These are phyloP conservation scores for Labeo rohita DNA, from an alignment of 2,113 vertebrate genomes.

Conservation along the genomic window DNA sequence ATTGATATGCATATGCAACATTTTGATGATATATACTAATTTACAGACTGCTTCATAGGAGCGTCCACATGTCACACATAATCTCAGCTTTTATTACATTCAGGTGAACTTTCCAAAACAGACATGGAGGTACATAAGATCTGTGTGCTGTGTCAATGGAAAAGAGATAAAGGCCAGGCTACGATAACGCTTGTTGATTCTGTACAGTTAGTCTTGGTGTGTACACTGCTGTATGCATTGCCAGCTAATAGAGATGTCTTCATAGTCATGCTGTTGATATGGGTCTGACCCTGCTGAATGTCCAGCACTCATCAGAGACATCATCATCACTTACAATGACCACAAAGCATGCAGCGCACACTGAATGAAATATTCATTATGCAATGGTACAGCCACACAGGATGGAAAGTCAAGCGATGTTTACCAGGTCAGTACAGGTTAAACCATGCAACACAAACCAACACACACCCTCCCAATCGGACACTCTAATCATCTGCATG, in stretches of 20 bases:
- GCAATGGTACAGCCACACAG: neutral
- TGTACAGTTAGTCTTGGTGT: conserved; percentile 20
- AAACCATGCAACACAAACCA: conserved; percentile 10
- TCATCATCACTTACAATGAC: neutral
- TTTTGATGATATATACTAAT: neutral
- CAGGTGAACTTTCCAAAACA: neutral
- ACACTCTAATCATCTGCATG: conserved; percentile 1
- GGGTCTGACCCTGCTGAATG: neutral
- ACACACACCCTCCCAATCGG: too few species aligned
- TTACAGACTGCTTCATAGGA: neutral
- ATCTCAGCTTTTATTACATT: neutral
- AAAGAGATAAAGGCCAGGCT: conserved; percentile 32
- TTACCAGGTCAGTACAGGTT: neutral
- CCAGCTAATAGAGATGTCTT: neutral
- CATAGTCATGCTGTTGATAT: neutral
- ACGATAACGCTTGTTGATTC: conserved; percentile 36
- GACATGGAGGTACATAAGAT: neutral
- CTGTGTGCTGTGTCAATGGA: conserved; percentile 33
- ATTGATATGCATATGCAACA: neutral
- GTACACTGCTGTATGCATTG: conserved; percentile 6
- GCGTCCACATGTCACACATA: neutral
- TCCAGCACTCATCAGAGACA: neutral
- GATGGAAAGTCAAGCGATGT: neutral
- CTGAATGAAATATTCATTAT: conserved; percentile 25
- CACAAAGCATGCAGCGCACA: neutral